Evolutionary conservation across 2,113 vertebrate species (phyloP).

Genomic region (Rallus limicola): DNA sequence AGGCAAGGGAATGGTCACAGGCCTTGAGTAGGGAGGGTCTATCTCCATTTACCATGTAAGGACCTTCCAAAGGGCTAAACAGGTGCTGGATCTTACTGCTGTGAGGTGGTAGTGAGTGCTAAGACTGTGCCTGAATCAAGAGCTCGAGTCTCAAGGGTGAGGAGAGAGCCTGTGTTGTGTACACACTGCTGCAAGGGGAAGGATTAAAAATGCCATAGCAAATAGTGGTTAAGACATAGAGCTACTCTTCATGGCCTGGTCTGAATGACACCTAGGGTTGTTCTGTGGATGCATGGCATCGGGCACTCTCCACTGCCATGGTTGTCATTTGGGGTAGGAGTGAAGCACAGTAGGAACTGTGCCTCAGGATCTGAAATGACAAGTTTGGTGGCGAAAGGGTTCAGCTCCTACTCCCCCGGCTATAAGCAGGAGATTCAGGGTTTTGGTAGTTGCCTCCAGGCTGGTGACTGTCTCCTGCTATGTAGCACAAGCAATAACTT

Average conservation of each 20-base stretch:
- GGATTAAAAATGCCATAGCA: neutral
- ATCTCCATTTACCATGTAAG: no score
- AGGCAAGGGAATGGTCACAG: neutral
- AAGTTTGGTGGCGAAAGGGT: neutral
- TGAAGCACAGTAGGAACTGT: neutral
- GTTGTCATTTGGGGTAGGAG: neutral
- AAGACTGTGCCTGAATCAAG: neutral
- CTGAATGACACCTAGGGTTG: neutral
- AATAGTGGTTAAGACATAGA: neutral
- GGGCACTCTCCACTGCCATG: fast-evolving
- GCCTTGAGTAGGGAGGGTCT: neutral
- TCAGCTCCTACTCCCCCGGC: fast-evolving
- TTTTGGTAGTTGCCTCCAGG: neutral
- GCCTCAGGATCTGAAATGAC: no score
- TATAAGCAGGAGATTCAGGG: neutral
- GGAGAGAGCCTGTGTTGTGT: no score
- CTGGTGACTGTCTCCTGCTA: neutral
- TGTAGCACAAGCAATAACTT: neutral
- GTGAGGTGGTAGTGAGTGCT: fast-evolving
- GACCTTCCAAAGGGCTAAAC: no score
- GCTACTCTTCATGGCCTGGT: neutral
- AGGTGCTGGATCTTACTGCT: neutral
- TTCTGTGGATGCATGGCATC: fast-evolving
- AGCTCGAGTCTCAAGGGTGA: no score
- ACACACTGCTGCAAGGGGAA: neutral